phyloP scores from a whole-genome alignment of 2,797 vertebrate species.

The Gypaetus barbatus region DNA sequence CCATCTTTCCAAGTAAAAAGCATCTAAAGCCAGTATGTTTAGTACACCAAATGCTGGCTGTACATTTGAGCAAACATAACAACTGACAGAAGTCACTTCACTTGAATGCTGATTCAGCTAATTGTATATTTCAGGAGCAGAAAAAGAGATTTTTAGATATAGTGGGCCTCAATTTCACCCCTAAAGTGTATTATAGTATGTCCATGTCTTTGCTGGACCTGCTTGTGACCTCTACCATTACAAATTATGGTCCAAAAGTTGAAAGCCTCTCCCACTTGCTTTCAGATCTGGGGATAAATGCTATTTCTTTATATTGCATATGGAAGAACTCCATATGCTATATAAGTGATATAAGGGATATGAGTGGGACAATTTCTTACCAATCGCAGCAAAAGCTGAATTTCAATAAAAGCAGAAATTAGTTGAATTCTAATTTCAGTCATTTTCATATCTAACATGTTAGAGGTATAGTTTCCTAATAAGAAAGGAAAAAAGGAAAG shows the following conservation, averaged over 20 bases:
- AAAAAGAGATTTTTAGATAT: neutral
- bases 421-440: neutral
- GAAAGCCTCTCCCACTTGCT: neutral
- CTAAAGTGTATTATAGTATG: neutral
- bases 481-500: neutral
- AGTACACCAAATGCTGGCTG: neutral
- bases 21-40: neutral
- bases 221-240: neutral
- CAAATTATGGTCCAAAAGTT: neutral
- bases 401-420: neutral
- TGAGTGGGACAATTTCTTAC: neutral
- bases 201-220: neutral
- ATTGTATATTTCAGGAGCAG: neutral
- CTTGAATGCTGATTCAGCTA: neutral
- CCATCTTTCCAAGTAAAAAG: neutral
- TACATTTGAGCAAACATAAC: neutral
- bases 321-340: neutral
- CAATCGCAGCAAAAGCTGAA: neutral
- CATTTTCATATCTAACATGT: neutral
- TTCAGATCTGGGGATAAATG: neutral
- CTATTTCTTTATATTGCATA: neutral
- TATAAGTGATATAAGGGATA: no score
- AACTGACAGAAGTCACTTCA: neutral
- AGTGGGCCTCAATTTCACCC: neutral
- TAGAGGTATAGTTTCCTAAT: neutral